Evolutionary conservation across 2,797 vertebrate genomes (phyloP).

Genomic region (Enteromius unitaeniatus): DNA sequence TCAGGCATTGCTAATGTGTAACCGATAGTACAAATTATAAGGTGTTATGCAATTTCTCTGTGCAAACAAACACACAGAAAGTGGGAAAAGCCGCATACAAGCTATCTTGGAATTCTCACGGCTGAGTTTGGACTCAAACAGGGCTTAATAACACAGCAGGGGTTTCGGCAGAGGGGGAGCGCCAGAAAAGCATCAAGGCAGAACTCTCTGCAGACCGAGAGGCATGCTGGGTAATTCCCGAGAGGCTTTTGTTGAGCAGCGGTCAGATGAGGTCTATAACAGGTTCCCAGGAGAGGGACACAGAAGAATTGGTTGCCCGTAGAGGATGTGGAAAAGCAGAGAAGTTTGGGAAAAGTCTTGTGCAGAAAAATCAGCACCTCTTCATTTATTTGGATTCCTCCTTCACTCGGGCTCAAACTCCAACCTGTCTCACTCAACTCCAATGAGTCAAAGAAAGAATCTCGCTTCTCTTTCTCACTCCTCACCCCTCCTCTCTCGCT

Average conservation of each 20-base stretch:
- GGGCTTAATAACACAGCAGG: slow-evolving; percentile 54
- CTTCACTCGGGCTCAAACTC: slow-evolving; percentile 37
- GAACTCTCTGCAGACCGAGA: slow-evolving; percentile 53
- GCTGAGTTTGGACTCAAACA: slow-evolving; percentile 35
- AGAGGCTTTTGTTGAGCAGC: slow-evolving; percentile 26
- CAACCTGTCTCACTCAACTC: slow-evolving; percentile 43
- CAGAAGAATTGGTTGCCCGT: background rate
- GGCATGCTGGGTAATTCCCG: slow-evolving; percentile 57
- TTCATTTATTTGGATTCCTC: slow-evolving; percentile 41
- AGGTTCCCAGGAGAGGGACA: slow-evolving; percentile 41
- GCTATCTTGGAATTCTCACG: slow-evolving; percentile 49
- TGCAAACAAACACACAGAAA: slow-evolving; percentile 17
- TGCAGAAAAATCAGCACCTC: slow-evolving; percentile 39
- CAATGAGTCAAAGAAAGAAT: slow-evolving; percentile 49
- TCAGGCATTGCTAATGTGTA: slow-evolving; percentile 39
- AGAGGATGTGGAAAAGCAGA: slow-evolving; percentile 9
- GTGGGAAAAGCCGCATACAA: slow-evolving; percentile 25
- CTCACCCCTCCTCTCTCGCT: slow-evolving; percentile 38
- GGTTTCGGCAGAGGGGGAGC: slow-evolving; percentile 31
- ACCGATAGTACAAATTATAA: slow-evolving; percentile 12
- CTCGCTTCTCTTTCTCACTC: slow-evolving; percentile 37
- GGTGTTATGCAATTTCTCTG: slow-evolving; percentile 27
- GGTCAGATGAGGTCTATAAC: slow-evolving; percentile 48
- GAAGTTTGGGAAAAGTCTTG: slow-evolving; percentile 40
- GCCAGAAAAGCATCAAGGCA: slow-evolving; percentile 54